Conservation (phyloP, 2,888 invertebrate species). For the Parthenolecanium corni region DNA sequence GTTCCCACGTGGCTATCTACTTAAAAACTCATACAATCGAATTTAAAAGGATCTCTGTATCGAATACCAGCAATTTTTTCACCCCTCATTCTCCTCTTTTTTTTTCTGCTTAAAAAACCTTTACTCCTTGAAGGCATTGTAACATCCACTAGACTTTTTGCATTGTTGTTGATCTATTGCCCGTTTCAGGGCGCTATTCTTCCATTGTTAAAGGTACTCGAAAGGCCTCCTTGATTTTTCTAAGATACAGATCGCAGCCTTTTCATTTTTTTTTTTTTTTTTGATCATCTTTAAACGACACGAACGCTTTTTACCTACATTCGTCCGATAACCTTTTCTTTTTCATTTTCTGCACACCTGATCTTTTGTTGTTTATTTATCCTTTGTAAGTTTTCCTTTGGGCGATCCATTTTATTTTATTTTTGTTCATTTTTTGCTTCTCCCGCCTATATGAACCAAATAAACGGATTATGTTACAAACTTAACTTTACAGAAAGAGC, state of each 20-base stretch:
- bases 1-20: no score
- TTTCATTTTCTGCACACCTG: conserved; percentile 25
- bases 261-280: conserved; percentile 14
- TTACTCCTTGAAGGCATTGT: conserved; percentile 10
- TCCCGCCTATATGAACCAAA: no score
- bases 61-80: not conserved
- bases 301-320: conserved; percentile 18
- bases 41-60: no score
- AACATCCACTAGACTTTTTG: conserved; percentile 25
- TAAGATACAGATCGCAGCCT: conserved; percentile 21
- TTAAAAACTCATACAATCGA: no score
- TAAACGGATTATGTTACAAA: no score
- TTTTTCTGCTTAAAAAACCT: not conserved
- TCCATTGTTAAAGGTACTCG: conserved; percentile 20
- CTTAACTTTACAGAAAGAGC: no score
- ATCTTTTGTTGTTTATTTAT: conserved; percentile 25
- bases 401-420: conserved; percentile 1
- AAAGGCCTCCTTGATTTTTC: conserved; percentile 25
- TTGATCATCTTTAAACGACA: conserved; percentile 5
- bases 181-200: conserved; percentile 21
- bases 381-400: conserved; percentile 16
- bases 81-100: not conserved
- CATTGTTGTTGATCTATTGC: conserved; percentile 27
- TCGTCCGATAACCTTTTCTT: conserved; percentile 17
- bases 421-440: conserved; percentile 6